Base-by-base conservation (phyloP, 2,888 invertebrate genomes). In the Gymnocheta viridis region DNA sequence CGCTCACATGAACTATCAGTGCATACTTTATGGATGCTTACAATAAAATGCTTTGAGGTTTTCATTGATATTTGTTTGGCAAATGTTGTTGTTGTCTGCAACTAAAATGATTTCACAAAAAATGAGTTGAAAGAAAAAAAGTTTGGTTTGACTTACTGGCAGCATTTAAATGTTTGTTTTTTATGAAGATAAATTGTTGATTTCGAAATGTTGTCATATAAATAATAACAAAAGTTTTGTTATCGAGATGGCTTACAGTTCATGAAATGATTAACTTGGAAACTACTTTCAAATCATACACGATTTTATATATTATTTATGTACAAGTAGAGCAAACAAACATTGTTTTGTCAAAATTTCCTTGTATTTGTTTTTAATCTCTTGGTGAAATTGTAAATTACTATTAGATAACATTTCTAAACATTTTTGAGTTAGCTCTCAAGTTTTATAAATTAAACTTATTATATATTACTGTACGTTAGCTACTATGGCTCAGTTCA, bases 131-230 rank as follows among this genome's bases (percentile, higher is more conserved):
- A 29, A 5, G 41, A 17, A 7, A 56, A 49, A 66, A 44, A 22
- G 41, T 49, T 27, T 35, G 77, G 58, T 60, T 82, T 82, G 62
- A 78, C 82, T 82, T 78, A 69, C 54, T 78, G 82, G 78, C 78
- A 82, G 32, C 22, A 82, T 82, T 67, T 67, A 72, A 78, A 78
- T 82, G 67, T 67, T 72, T 73, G 54, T 69, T 82, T n/a, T 67
- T 19, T 29, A 82, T 78, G 47, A 82, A 78, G 82, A 82, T 82
- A 78, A 82, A 82, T 82, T 82, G 78, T 78, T 66, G 47, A 69
- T 67, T 56, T 54, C 41, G n/a, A 41, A 51, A 54, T 10, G 41
- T 29, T 54, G 19, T 22, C 14, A 54, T 64, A 64, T 29, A 64
- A 54, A 74, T 54, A 9, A 38, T 41, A 29, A 54, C 41, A 74